Evolutionary conservation across 2,113 vertebrate genomes (phyloP).

Genomic region (Rafetus swinhoei): DNA sequence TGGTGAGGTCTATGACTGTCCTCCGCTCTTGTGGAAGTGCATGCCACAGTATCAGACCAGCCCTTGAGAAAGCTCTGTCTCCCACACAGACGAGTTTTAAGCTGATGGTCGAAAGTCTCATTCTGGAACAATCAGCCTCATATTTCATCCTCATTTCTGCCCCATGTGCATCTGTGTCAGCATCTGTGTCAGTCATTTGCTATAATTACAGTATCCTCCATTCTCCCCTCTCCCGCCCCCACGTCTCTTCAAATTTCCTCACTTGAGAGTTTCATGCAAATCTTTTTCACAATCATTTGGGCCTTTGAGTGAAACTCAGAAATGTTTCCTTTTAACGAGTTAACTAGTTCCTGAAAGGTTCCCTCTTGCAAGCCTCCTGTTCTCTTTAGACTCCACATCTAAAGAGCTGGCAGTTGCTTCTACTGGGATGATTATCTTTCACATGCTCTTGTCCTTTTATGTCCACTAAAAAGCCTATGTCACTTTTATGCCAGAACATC

Average conservation of each 20-base stretch:
- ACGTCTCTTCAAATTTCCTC: background rate
- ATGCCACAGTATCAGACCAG: background rate
- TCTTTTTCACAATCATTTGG: background rate
- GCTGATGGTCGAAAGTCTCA: background rate
- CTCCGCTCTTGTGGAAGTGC: background rate
- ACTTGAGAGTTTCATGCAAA: background rate
- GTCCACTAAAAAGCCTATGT: background rate
- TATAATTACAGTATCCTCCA: background rate
- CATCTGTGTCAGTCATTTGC: constrained; percentile 18
- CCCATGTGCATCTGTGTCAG: background rate
- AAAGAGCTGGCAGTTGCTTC: background rate
- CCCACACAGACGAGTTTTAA: background rate
- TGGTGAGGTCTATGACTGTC: background rate
- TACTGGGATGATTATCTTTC: background rate
- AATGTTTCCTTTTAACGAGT: constrained; percentile 16
- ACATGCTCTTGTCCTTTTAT: background rate
- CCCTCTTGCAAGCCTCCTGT: rapidly evolving
- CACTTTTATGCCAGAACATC: rapidly evolving
- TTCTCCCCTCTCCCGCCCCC: constrained; percentile 1
- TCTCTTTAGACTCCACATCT: background rate
- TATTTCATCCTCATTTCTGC: background rate
- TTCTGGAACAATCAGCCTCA: rapidly evolving
- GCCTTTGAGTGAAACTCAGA: constrained; percentile 23
- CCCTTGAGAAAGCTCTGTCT: background rate
- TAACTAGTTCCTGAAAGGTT: background rate